Percentiles rank a stretch among this genome's conserved stretches.
These are phyloP conservation scores for Polylopha cassiicola DNA, from an alignment of 2,888 invertebrate species.

Conservation along the genomic window DNA sequence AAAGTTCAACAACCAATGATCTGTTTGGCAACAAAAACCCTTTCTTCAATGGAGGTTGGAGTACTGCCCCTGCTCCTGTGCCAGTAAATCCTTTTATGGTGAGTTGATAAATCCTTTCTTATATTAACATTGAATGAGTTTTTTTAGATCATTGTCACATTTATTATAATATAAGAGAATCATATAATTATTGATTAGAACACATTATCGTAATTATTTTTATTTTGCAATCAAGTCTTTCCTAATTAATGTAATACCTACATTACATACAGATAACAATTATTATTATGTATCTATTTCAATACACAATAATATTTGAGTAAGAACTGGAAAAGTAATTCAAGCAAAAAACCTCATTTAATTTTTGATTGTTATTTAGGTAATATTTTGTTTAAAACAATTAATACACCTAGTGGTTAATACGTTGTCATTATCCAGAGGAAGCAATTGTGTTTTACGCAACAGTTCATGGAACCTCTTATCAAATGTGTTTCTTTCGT, in stretches of 20 bases:
- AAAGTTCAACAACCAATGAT: conserved; percentile 62
- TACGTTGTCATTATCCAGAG: conserved; percentile 26
- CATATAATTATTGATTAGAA: too few species aligned
- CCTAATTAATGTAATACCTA: too few species aligned
- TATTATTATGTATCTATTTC: too few species aligned
- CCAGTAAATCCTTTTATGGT: conserved; percentile 70
- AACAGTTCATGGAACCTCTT: conserved; percentile 38
- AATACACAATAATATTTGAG: too few species aligned
- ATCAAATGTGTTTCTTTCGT: conserved; percentile 26
- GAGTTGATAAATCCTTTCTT: conserved; percentile 30
- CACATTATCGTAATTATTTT: too few species aligned
- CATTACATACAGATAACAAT: too few species aligned
- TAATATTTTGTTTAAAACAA: neutral
- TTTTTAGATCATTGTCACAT: too few species aligned
- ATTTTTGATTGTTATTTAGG: conserved; percentile 3
- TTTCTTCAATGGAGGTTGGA: conserved; percentile 68
- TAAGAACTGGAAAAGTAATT: too few species aligned
- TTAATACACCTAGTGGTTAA: neutral
- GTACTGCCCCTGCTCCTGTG: conserved; percentile 42
- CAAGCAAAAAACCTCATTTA: too few species aligned
- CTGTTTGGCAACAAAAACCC: conserved; percentile 66
- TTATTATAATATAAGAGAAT: too few species aligned
- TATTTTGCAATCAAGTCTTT: too few species aligned
- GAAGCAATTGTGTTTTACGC: conserved; percentile 34
- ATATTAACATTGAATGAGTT: conserved; percentile 11